Percentiles rank a stretch among this genome's conserved stretches.
Evolutionary conservation across 2,888 invertebrate genomes (phyloP).

Genomic region (Amiota mariae): DNA sequence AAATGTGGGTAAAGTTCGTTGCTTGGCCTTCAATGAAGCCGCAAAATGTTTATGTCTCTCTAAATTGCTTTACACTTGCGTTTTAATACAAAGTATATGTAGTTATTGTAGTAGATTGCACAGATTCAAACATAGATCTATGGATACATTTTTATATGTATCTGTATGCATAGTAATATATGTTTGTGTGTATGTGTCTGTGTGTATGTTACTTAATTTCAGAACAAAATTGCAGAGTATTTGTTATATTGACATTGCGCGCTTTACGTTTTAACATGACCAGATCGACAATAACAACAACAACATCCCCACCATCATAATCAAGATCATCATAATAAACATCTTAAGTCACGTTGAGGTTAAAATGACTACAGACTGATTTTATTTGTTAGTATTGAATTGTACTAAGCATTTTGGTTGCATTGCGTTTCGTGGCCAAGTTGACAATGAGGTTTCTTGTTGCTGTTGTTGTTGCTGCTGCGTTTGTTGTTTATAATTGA

Average conservation of each 20-base stretch:
- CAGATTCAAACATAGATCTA: background rate
- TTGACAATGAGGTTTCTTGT: too few species aligned
- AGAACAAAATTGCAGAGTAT: background rate
- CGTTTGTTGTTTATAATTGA: too few species aligned
- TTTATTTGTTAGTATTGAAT: too few species aligned
- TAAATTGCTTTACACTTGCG: background rate
- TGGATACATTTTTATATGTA: slow-evolving; percentile 9
- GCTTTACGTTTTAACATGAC: background rate
- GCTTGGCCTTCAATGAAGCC: slow-evolving; percentile 61
- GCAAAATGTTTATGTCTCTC: slow-evolving; percentile 32
- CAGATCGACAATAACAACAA: background rate
- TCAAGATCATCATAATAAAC: too few species aligned
- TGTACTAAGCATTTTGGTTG: too few species aligned
- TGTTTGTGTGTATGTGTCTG: background rate
- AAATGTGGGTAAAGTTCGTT: slow-evolving; percentile 70
- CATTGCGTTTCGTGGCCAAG: too few species aligned
- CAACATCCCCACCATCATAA: too few species aligned
- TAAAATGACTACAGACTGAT: too few species aligned
- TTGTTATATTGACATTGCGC: background rate
- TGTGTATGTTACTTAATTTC: slow-evolving; percentile 11
- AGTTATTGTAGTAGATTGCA: slow-evolving; percentile 9
- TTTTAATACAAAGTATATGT: slow-evolving; percentile 5
- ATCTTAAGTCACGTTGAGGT: too few species aligned
- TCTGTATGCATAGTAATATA: slow-evolving; percentile 28
- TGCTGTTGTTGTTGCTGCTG: too few species aligned